Evolutionary conservation across 2,888 invertebrate genomes (phyloP).

Genomic region (Liopterus haemorrhoidalis): DNA sequence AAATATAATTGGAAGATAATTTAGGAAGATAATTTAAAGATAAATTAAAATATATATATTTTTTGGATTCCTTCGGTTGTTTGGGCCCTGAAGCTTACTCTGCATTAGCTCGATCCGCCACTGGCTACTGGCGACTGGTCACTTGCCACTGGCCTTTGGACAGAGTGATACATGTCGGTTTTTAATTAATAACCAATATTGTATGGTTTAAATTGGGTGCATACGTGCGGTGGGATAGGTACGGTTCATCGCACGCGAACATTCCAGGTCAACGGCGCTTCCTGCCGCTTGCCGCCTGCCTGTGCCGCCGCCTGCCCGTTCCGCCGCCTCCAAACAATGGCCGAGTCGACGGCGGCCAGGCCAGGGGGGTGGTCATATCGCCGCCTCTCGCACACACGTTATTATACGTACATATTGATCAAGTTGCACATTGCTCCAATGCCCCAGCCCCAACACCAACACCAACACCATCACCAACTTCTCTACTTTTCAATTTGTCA

Average conservation of each 20-base stretch:
- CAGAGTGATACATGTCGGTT: not conserved
- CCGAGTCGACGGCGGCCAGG: not conserved
- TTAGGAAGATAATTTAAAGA: not conserved
- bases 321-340: slow-evolving; percentile 4
- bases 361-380: slow-evolving; percentile 1
- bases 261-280: too few relatives aligned
- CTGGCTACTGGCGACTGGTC: not conserved
- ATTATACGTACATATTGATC: too few relatives aligned
- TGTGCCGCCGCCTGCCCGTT: slow-evolving; percentile 1
- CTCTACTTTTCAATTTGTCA: too few relatives aligned
- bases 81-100: not conserved
- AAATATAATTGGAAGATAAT: too few relatives aligned
- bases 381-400: too few relatives aligned
- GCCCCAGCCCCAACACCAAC: too few relatives aligned
- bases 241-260: slow-evolving; percentile 1
- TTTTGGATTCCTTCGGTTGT: not conserved
- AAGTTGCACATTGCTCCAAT: too few relatives aligned
- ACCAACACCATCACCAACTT: too few relatives aligned
- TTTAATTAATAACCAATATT: not conserved
- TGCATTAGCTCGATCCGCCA: not conserved
- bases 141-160: not conserved
- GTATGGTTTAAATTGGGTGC: not conserved
- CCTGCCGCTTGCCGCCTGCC: not conserved
- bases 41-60: not conserved
- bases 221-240: too few relatives aligned